A percentile compares a stretch with the other conserved stretches of the same genome.
Conservation (phyloP, 2,797 vertebrate genomes). For the Phalloptychus januarius region DNA sequence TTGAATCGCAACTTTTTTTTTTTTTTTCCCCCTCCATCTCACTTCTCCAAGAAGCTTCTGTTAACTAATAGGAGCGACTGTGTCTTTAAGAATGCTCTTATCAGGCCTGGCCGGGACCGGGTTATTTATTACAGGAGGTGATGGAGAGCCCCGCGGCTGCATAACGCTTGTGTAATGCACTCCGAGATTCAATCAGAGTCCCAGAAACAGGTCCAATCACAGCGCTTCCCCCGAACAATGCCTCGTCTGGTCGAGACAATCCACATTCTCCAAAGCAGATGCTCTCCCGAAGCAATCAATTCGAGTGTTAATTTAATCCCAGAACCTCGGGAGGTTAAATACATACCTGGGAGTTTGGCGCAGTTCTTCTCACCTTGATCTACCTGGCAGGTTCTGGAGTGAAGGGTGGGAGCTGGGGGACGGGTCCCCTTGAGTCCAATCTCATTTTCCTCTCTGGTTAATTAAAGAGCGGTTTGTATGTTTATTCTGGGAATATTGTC, state of each 20-base stretch:
- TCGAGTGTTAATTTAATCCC: conserved; percentile 70
- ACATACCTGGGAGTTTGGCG: conserved; percentile 48
- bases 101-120: not conserved
- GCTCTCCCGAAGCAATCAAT: conserved; percentile 48
- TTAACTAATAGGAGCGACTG: not conserved
- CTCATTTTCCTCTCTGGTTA: not conserved
- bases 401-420: no score
- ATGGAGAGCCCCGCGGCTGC: not conserved
- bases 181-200: not conserved
- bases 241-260: conserved; percentile 52
- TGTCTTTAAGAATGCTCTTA: not conserved
- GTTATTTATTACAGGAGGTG: conserved; percentile 3
- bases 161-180: not conserved
- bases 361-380: conserved; percentile 62
- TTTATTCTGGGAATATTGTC: not conserved
- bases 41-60: not conserved
- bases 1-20: not conserved
- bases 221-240: not conserved
- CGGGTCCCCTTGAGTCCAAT: not conserved
- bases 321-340: conserved; percentile 44
- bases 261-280: conserved; percentile 60
- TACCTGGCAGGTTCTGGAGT: not conserved
- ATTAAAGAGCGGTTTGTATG: not conserved
- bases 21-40: not conserved
- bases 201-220: not conserved